Evolutionary conservation across 2,113 vertebrate genomes (phyloP), one percentile per base, ranked within the genome.

Genomic region (Myotis lucifugus): DNA sequence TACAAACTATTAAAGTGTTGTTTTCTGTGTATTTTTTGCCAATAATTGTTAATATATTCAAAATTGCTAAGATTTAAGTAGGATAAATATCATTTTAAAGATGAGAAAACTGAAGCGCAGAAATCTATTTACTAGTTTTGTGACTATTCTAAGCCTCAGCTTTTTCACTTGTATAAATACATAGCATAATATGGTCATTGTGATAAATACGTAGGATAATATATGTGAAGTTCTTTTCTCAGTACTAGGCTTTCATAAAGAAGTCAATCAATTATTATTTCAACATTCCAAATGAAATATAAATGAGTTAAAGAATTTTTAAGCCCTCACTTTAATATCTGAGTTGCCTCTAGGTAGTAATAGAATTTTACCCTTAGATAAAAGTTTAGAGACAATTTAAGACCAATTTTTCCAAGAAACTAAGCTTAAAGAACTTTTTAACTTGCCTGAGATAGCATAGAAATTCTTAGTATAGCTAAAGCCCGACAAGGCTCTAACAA

Each of bases 201-300:
- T 61, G n/a, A 90, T 67, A 23, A 91, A 89, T 6, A 85, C 0
- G 40, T 27, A 77, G 37, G 34, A 56, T 29, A 93, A 92, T 25
- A 19, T 17, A 77, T 46, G 11, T 19, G n/a, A 83, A 74, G 18
- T 23, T 59, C 48, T 70, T 72, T 92, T 69, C 52, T 92, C 37
- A 66, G 27, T 40, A 25, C 37, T 52, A 92, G 29, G 17, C n/a
- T 82, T 67, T 85, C 18, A 78, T 23, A 18, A 92, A 92, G 40
- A 37, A 92, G 46, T 92, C 54, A 86, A 73, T n/a, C 52, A 93
- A 69, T 86, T 86, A 61, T 25, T 85, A 61, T 54, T 86, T 61
- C 56, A 94, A 77, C 27, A 69, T 56, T 87, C 9, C 15, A 89
- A 78, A 69, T 93, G 78, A 95, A 93, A 89, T 91, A 88, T 50